These are phyloP conservation scores for Tympanuchus pallidicinctus DNA, from an alignment of 2,113 vertebrate genomes.

Conservation along the genomic window DNA sequence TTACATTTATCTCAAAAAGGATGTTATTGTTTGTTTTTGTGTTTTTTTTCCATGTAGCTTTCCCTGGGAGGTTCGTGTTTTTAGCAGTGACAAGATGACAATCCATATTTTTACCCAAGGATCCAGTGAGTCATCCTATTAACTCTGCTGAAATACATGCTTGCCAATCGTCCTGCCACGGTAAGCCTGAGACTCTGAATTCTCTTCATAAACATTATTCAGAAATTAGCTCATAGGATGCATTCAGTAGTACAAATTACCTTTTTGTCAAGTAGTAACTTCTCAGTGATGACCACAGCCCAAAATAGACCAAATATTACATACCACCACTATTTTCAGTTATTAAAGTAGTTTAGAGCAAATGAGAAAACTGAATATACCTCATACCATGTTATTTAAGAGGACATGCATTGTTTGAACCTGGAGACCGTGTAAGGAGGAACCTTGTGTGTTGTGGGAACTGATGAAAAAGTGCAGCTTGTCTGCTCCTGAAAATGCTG, in stretches of 20 bases:
- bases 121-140: slow-evolving; percentile 85
- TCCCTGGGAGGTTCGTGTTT: slow-evolving; percentile 62
- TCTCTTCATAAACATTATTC: slow-evolving; percentile 9
- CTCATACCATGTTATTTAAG: not conserved
- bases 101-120: slow-evolving; percentile 81
- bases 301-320: not conserved
- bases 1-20: slow-evolving; percentile 41
- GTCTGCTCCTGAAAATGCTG: not conserved
- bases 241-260: not conserved
- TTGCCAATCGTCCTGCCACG: slow-evolving; percentile 38
- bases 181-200: slow-evolving; percentile 53
- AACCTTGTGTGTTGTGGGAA: not conserved
- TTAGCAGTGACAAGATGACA: slow-evolving; percentile 84
- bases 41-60: slow-evolving; percentile 47
- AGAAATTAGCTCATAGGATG: not conserved
- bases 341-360: not conserved
- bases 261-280: not conserved
- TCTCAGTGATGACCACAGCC: not conserved
- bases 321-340: not conserved
- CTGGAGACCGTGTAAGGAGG: not conserved
- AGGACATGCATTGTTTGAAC: not conserved
- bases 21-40: not conserved
- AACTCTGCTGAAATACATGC: slow-evolving; percentile 67
- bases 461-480: not conserved
- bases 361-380: not conserved